Evolutionary conservation across 2,888 invertebrate genomes (phyloP).

Genomic region (Coleophora deauratella): DNA sequence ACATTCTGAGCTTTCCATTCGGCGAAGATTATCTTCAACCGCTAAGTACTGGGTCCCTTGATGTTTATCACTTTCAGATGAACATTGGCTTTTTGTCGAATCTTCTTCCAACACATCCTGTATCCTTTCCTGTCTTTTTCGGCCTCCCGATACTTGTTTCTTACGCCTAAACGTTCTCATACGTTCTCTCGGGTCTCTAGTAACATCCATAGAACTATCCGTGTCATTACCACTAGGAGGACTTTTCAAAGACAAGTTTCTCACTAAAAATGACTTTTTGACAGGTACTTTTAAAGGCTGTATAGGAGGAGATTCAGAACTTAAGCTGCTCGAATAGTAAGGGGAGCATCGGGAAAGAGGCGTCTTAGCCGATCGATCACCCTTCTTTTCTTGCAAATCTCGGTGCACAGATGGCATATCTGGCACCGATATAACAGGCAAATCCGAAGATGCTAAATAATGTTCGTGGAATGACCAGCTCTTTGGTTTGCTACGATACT

Average conservation of each 20-base stretch:
- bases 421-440: conserved; percentile 71
- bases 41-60: conserved; percentile 49
- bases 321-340: conserved; percentile 83
- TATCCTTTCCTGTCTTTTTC: conserved; percentile 72
- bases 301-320: conserved; percentile 82
- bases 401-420: conserved; percentile 62
- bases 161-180: conserved; percentile 80
- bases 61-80: conserved; percentile 65
- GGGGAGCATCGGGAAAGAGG: conserved; percentile 81
- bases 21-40: conserved; percentile 61
- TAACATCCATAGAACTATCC: conserved; percentile 79
- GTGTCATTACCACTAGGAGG: conserved; percentile 85
- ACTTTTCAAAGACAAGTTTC: conserved; percentile 77
- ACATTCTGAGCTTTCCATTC: conserved; percentile 77
- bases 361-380: conserved; percentile 66
- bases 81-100: conserved; percentile 65
- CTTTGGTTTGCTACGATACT: conserved; percentile 73
- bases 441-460: conserved; percentile 70
- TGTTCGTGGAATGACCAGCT: conserved; percentile 79
- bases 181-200: conserved; percentile 79
- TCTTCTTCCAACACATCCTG: conserved; percentile 71
- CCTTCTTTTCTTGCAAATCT: conserved; percentile 61
- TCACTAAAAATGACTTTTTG: conserved; percentile 76
- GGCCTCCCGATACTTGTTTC: conserved; percentile 75
- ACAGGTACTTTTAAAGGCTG: conserved; percentile 77